phyloP scores from a whole-genome alignment of 2,797 vertebrate species.

The Squalus acanthias region DNA sequence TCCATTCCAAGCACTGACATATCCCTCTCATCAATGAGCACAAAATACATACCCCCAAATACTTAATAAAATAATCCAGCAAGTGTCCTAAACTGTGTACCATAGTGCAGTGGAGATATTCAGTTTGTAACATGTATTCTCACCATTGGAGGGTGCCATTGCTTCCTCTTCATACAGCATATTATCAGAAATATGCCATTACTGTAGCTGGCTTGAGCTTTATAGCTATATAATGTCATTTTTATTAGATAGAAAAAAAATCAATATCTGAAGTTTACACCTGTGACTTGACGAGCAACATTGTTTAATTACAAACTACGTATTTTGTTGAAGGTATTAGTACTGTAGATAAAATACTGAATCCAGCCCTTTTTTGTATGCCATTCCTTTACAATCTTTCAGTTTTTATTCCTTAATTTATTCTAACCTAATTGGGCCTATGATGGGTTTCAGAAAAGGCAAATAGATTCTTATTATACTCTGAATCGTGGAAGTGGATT shows the following conservation, averaged over 20 bases:
- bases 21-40: neutral
- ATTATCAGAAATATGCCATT: neutral
- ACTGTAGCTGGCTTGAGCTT: neutral
- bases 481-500: neutral
- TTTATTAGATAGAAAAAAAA: neutral
- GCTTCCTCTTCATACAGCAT: neutral
- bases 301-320: neutral
- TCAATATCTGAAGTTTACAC: neutral
- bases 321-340: neutral
- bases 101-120: neutral
- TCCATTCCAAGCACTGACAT: neutral
- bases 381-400: neutral
- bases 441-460: neutral
- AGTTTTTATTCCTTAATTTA: neutral
- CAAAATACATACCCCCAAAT: neutral
- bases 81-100: neutral
- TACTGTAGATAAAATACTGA: neutral
- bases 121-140: neutral
- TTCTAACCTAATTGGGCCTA: neutral
- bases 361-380: neutral
- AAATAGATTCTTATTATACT: neutral
- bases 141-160: neutral
- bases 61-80: neutral
- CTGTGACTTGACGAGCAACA: neutral
- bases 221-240: neutral